Conservation (phyloP, 2,113 vertebrate species). For the Balaeniceps rex region DNA sequence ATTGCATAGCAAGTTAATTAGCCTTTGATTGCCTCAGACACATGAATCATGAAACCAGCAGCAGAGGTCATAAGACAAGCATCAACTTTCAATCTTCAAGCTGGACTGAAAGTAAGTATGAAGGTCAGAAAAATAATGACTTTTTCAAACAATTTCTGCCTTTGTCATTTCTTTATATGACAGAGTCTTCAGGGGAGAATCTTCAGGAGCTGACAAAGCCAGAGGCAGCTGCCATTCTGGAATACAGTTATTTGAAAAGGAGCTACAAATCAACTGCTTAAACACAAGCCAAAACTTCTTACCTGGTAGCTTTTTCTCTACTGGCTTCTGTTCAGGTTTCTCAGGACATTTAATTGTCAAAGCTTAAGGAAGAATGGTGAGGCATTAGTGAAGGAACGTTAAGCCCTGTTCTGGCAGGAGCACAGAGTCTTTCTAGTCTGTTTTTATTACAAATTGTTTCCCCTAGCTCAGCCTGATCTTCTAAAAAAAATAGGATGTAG, state of each 20-base stretch:
- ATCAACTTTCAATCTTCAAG: background rate
- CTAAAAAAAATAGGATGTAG: background rate
- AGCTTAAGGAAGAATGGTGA: slow-evolving; percentile 62
- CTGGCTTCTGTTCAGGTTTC: slow-evolving; percentile 67
- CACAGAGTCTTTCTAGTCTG: background rate
- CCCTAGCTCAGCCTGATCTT: background rate
- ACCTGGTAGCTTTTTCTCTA: slow-evolving; percentile 92
- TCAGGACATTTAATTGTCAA: slow-evolving; percentile 86
- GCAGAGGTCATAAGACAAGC: background rate
- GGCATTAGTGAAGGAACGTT: background rate
- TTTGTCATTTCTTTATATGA: background rate
- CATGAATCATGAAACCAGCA: background rate
- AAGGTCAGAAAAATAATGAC: background rate
- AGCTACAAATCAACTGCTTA: background rate
- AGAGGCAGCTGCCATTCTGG: background rate
- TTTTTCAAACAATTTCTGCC: background rate
- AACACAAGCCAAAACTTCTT: background rate
- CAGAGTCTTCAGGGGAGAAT: background rate
- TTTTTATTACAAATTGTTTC: background rate
- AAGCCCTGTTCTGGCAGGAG: background rate
- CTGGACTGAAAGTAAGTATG: background rate
- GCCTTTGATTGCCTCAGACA: background rate
- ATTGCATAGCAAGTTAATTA: background rate
- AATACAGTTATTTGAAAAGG: background rate
- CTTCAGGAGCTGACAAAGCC: background rate